Base-by-base conservation (phyloP, 30 jellyfish, hydroid and myxozoan species). In the Pseudorhiza aurosa region DNA sequence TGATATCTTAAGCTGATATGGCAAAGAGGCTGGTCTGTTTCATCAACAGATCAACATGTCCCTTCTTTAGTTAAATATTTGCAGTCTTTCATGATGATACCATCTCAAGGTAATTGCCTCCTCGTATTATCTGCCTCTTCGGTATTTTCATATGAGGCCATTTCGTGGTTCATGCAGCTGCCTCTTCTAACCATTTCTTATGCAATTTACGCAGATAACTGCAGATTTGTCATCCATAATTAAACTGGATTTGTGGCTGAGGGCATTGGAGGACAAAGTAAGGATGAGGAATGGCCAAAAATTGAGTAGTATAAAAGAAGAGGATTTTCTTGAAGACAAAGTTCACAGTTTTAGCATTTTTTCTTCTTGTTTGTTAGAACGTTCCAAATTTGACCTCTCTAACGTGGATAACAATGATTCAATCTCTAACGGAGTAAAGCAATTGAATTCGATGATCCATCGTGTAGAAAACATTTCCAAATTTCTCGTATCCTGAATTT, bases 161-260 rank as follows among this genome's bases (percentile, higher is more conserved):
- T n/a, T n/a, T n/a, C n/a, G n/a, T n/a, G n/a, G n/a, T n/a, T n/a
- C n/a, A n/a, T n/a, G n/a, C n/a, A n/a, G n/a, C n/a, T n/a, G n/a
- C n/a, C n/a, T n/a, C n/a, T n/a, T n/a, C n/a, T n/a, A n/a, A n/a
- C n/a, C n/a, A n/a, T n/a, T n/a, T n/a, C n/a, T n/a, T n/a, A n/a
- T n/a, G n/a, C n/a, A n/a, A n/a, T n/a, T n/a, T n/a, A n/a, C 30
- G 1, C 51, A 73, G 86, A 43, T 49, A 33, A 73, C 86, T 0
- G 8, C 8, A 4, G 75, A 33, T 53, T 24, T 73, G 44, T 15
- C 86, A 18, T 19, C 29, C 31, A 65, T 42, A 31, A 15, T 49
- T 18, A 73, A 53, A 27, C 72, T 73, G 24, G 86, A 73, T 22
- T 42, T 57, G 18, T 73, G 86, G 86, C 75, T 73, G 42, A 44